These are phyloP conservation scores for Drosophila tsacasi DNA, from an alignment of 1,140 invertebrate genomes.

Conservation along the genomic window DNA sequence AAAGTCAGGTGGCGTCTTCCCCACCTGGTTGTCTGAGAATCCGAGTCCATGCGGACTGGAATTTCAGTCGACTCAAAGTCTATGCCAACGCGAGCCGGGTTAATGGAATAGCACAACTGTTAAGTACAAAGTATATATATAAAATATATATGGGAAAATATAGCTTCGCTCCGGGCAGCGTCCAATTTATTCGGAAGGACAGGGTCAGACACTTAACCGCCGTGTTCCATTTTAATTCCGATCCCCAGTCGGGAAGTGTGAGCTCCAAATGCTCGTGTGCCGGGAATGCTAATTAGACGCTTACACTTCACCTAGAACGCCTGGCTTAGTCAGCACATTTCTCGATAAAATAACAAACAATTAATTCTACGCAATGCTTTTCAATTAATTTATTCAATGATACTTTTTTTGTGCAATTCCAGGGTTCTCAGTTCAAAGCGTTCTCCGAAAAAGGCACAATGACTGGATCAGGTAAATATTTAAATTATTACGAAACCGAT, in stretches of 20 bases:
- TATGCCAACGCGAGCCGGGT: constrained; percentile 15
- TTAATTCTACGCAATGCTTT: constrained; percentile 39
- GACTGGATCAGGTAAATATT: constrained; percentile 76
- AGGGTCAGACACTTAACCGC: constrained; percentile 43
- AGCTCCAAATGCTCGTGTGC: constrained; percentile 47
- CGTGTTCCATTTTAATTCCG: constrained; percentile 40
- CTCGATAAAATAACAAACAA: constrained; percentile 34
- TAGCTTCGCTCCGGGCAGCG: constrained; percentile 6
- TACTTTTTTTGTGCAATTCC: constrained; percentile 39
- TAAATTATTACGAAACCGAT: constrained; percentile 10
- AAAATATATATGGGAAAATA: constrained; percentile 30
- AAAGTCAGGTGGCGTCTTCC: constrained; percentile 50
- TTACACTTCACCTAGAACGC: constrained; percentile 43
- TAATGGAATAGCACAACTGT: constrained; percentile 28
- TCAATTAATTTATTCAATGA: constrained; percentile 52
- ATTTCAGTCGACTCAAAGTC: constrained; percentile 36
- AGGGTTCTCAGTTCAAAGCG: constrained; percentile 37
- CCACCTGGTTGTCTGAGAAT: constrained; percentile 7
- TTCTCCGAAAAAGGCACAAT: constrained; percentile 42
- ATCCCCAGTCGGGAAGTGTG: constrained; percentile 32
- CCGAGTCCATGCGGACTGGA: constrained; percentile 12
- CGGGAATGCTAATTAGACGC: constrained; percentile 66
- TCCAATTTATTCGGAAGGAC: constrained; percentile 41
- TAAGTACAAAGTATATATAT: constrained; percentile 1
- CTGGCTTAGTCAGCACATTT: constrained; percentile 24